Evolutionary conservation across 1,140 invertebrate genomes (phyloP).

Genomic region (Onthophagus taurus): DNA sequence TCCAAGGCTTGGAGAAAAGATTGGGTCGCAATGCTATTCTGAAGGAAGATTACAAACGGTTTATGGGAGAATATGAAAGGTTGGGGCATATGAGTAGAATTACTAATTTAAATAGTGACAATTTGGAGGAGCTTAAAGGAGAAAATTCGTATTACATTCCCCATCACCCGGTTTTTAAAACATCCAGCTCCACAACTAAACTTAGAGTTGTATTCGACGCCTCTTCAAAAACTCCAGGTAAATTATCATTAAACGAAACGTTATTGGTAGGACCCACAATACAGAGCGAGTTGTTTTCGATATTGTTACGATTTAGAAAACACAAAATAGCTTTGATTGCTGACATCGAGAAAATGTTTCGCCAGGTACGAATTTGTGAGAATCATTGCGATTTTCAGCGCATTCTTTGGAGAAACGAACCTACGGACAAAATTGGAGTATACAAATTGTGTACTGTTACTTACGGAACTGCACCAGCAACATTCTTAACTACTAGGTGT

Average conservation of each 20-base stretch:
- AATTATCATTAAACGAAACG: slow-evolving; percentile 23
- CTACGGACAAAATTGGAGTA: slow-evolving; percentile 6
- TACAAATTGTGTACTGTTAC: slow-evolving; percentile 19
- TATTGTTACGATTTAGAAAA: slow-evolving; percentile 36
- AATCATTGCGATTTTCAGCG: slow-evolving; percentile 29
- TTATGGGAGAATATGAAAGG: too few relatives aligned
- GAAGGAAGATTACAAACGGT: too few relatives aligned
- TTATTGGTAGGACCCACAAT: slow-evolving; percentile 20
- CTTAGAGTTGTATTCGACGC: slow-evolving; percentile 25
- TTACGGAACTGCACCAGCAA: slow-evolving; percentile 16
- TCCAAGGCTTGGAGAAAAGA: too few relatives aligned
- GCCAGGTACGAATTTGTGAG: slow-evolving; percentile 26
- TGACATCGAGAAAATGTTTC: slow-evolving; percentile 37
- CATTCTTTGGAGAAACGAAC: slow-evolving; percentile 34
- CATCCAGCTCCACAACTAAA: slow-evolving; percentile 28
- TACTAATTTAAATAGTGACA: too few relatives aligned
- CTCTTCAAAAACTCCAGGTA: slow-evolving; percentile 20
- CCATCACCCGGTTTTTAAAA: slow-evolving; percentile 33
- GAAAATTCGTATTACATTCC: slow-evolving; percentile 12
- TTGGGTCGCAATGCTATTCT: too few relatives aligned
- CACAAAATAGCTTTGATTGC: slow-evolving; percentile 31
- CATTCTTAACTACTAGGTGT: slow-evolving; percentile 22
- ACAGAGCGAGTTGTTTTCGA: slow-evolving; percentile 20
- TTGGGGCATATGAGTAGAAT: too few relatives aligned
- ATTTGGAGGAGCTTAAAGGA: too few relatives aligned